Conservation (phyloP, 1,140 invertebrate species). For the Panulirus ornatus region DNA sequence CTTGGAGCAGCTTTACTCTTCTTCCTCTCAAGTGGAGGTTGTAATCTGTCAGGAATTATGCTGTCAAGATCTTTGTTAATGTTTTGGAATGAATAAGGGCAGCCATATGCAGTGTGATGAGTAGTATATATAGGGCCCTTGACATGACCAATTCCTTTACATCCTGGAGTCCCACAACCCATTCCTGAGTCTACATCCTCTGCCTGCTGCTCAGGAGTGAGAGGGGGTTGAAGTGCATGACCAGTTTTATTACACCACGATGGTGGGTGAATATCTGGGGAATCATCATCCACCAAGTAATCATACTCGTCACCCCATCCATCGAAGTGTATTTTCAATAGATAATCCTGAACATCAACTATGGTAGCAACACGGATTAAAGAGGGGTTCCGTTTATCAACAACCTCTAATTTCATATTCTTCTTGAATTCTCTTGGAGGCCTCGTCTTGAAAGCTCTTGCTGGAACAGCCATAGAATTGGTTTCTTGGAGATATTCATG, state of each 20-base stretch:
- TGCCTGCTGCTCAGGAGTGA: constrained; percentile 77
- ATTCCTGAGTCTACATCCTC: constrained; percentile 81
- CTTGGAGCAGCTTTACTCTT: constrained; percentile 61
- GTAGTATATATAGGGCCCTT: constrained; percentile 86
- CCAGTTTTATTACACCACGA: constrained; percentile 94
- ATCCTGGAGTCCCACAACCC: constrained; percentile 87
- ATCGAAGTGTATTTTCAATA: constrained; percentile 88
- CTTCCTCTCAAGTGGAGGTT: constrained; percentile 64
- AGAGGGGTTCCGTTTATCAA: constrained; percentile 90
- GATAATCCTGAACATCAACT: constrained; percentile 82
- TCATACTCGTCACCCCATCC: constrained; percentile 92
- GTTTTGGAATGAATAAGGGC: constrained; percentile 89
- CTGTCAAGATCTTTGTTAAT: constrained; percentile 82
- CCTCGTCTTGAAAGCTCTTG: constrained; percentile 88
- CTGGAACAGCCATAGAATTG: constrained; percentile 87
- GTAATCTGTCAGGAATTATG: constrained; percentile 76
- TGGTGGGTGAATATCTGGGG: constrained; percentile 92
- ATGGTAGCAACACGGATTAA: constrained; percentile 93
- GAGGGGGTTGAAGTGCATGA: constrained; percentile 90
- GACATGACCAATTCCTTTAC: constrained; percentile 88
- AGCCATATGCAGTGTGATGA: constrained; percentile 88
- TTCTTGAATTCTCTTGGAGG: constrained; percentile 89
- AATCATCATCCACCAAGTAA: constrained; percentile 95
- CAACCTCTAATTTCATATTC: constrained; percentile 93
- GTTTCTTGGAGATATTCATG: constrained; percentile 89